Base-by-base conservation (phyloP, 2,797 vertebrate genomes). In the Tiaroga cobitis region DNA sequence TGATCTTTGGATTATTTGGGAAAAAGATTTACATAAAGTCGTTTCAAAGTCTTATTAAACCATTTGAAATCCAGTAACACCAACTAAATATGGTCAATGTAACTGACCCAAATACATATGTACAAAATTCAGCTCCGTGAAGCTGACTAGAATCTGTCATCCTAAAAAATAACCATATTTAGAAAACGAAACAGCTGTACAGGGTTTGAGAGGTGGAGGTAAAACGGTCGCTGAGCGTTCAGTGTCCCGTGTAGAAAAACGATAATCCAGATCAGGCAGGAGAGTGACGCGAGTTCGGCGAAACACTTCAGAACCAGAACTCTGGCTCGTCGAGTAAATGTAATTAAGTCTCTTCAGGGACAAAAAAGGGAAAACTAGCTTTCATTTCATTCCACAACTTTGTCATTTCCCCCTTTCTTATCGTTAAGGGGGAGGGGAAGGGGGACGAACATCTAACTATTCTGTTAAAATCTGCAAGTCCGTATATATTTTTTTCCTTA, bases 31-130 rank as follows among this genome's bases (percentile, higher is more conserved):
- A 95, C 94, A 95, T 94, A 93, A 92, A 93, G 88, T 92, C 89
- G 90, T 91, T 87, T 84, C 89, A 94, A 94, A 94, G 90, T 92
- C 85, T 92, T 93, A 92, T 93, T 94, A 94, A 96, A 95, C 92
- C 93, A 93, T 95, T 95, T 96, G 91, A 96, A 93, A 93, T 96
- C 94, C 93, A 88, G 91, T 86, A 95, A 95, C 94, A 95, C 93
- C 94, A 95, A 95, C 96, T 97, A 95, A 95, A 94, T 92, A 93
- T 73, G 96, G 97, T 96, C 97, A 95, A 92, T 96, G 96, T 92
- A 97, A 97, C 96, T 96, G 97, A 97, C 97, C 97, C 86, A 95
- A 94, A 95, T 95, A 95, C 93, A 94, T 97, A 96, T 97, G 94
- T 97, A 98, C 97, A 98, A 73, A 89, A 92, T 95, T 96, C 96